phyloP scores from a whole-genome alignment of 2,888 invertebrate genomes.

The Leptinotarsa tumamoca region DNA sequence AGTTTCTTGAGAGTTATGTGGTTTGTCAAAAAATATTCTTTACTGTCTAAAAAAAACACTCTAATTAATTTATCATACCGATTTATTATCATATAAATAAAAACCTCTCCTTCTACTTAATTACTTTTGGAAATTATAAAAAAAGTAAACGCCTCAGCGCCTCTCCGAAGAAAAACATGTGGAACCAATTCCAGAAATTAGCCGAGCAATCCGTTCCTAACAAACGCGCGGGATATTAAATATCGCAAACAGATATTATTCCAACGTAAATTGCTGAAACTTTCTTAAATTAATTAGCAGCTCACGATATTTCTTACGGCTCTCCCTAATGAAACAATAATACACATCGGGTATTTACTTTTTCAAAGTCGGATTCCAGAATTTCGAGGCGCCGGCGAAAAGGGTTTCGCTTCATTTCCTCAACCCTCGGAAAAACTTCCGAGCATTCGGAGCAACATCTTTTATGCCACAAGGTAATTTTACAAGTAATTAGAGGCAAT shows the following conservation, averaged over 20 bases:
- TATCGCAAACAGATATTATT: conserved; percentile 58
- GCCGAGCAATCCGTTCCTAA: conserved; percentile 47
- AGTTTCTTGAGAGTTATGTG: not conserved
- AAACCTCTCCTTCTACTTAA: not conserved
- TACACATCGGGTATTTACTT: conserved; percentile 60
- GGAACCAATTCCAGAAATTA: conserved; percentile 52
- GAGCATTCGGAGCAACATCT: conserved; percentile 62
- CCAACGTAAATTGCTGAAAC: conserved; percentile 55
- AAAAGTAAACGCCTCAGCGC: conserved; percentile 31
- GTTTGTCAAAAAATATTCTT: too few species aligned
- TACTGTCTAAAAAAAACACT: too few species aligned
- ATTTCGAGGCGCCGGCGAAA: conserved; percentile 42
- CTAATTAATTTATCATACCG: too few species aligned
- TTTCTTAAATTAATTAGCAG: conserved; percentile 63
- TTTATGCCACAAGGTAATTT: conserved; percentile 69
- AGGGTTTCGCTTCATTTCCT: conserved; percentile 63
- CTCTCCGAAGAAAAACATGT: conserved; percentile 47
- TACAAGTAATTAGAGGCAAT: conserved; percentile 69
- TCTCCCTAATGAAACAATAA: conserved; percentile 65
- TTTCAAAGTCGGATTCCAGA: conserved; percentile 44
- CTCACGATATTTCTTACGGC: conserved; percentile 63
- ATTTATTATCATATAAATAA: too few species aligned
- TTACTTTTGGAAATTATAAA: conserved; percentile 4
- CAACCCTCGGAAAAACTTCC: conserved; percentile 62
- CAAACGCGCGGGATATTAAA: conserved; percentile 51